Evolutionary conservation across 2,797 vertebrate genomes (phyloP).

Genomic region (Manis crassicaudata): DNA sequence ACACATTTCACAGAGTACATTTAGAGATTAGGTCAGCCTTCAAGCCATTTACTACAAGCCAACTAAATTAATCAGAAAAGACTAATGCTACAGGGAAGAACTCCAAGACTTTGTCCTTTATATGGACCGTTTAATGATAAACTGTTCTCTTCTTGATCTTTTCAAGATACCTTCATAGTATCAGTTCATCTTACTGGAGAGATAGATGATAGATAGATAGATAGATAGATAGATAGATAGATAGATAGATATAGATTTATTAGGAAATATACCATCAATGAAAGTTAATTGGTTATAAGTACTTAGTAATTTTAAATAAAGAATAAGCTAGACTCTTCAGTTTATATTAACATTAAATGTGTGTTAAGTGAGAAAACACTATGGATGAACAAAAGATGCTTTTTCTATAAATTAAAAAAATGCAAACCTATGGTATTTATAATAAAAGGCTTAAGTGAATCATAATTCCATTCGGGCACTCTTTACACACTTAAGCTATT

Average conservation of each 20-base stretch:
- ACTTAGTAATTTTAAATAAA: slow-evolving; percentile 11
- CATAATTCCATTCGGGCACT: neutral
- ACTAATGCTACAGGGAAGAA: slow-evolving; percentile 35
- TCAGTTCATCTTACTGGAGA: neutral
- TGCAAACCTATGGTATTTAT: neutral
- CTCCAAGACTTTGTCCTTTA: slow-evolving; percentile 48
- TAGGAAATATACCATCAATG: neutral
- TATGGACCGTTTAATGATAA: neutral
- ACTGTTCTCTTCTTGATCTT: neutral
- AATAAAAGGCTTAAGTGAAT: neutral
- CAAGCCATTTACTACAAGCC: slow-evolving; percentile 66
- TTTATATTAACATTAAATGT: neutral
- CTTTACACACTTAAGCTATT: neutral
- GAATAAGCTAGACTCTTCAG: neutral
- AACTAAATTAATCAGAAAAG: slow-evolving; percentile 66
- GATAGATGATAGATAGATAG: too few species aligned
- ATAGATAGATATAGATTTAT: neutral
- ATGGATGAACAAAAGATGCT: neutral
- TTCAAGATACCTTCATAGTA: neutral
- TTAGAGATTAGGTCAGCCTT: slow-evolving; percentile 72
- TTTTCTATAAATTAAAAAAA: neutral
- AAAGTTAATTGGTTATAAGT: neutral
- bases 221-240: too few species aligned
- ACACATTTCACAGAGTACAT: slow-evolving; percentile 70
- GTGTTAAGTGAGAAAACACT: neutral